Percentiles rank a stretch among this genome's conserved stretches.
These are phyloP conservation scores for Endotricha flammealis DNA, from an alignment of 2,888 invertebrate species.

Conservation along the genomic window DNA sequence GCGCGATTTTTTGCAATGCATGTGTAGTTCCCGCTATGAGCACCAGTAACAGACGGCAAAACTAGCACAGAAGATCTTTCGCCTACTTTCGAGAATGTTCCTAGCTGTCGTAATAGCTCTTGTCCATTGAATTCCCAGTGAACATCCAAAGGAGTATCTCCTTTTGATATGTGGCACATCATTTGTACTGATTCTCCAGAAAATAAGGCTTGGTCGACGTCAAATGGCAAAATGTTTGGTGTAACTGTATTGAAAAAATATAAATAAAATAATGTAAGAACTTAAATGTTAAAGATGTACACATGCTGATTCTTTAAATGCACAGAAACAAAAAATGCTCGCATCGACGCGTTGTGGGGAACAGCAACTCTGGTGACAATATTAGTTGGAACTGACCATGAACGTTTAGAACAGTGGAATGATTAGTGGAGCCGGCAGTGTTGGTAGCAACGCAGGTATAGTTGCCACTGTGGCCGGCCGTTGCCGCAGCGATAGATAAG, in stretches of 20 bases:
- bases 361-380: constrained; percentile 24
- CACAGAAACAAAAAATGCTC: constrained; percentile 30
- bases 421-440: constrained; percentile 82
- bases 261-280: constrained; percentile 26
- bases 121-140: constrained; percentile 81
- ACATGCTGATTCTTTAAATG: constrained; percentile 55
- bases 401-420: constrained; percentile 80
- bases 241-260: constrained; percentile 44
- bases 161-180: constrained; percentile 81
- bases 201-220: constrained; percentile 80
- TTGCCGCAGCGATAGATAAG: constrained; percentile 83
- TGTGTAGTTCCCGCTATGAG: constrained; percentile 78
- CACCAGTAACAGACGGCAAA: constrained; percentile 68
- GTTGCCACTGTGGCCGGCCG: constrained; percentile 83
- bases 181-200: constrained; percentile 81
- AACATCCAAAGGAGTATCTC: constrained; percentile 82
- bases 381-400: constrained; percentile 70
- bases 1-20: constrained; percentile 77
- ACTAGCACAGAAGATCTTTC: constrained; percentile 68
- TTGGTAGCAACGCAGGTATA: constrained; percentile 88
- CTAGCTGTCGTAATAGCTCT: constrained; percentile 62
- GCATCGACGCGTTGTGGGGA: constrained; percentile 39
- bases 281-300: constrained; percentile 31
- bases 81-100: constrained; percentile 63
- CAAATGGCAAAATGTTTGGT: constrained; percentile 82